A percentile compares a stretch with the other conserved stretches of the same genome.
These are phyloP conservation scores for Cladorhizidae sp. DNA, from an alignment of 37 sponge, comb jelly and placozoan genomes.

Conservation along the genomic window DNA sequence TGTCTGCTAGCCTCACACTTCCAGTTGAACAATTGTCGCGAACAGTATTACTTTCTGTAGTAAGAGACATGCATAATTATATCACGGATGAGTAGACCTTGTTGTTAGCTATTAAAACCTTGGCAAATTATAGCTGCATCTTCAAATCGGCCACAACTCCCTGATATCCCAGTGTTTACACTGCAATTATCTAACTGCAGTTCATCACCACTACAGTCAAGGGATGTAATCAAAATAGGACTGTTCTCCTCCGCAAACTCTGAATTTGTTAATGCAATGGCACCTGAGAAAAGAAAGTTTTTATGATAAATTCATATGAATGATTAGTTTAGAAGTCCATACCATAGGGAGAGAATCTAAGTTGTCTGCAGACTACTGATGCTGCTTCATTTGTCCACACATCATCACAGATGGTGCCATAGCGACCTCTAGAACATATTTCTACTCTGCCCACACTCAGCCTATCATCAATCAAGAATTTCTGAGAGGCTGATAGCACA, in stretches of 20 bases:
- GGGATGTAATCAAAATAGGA: neutral
- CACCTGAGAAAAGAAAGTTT: neutral
- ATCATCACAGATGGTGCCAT: conserved; percentile 36
- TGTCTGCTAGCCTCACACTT: conserved; percentile 20
- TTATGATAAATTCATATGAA: neutral
- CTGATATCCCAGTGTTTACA: neutral
- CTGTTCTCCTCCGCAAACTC: neutral
- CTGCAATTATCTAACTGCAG: neutral
- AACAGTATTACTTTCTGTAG: neutral
- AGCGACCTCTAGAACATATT: conserved; percentile 25
- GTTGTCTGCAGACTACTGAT: conserved; percentile 31
- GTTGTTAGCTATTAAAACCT: too few species aligned
- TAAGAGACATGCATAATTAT: too few species aligned
- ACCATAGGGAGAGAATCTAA: conserved; percentile 45
- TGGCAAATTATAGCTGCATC: conserved; percentile 40
- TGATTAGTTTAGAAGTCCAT: neutral
- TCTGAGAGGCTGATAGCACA: neutral
- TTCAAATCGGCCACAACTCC: conserved; percentile 25
- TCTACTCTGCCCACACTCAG: conserved; percentile 38
- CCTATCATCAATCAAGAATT: conserved; percentile 3
- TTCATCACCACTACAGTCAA: conserved; percentile 20
- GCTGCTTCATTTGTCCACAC: conserved; percentile 29
- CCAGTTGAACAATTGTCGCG: conserved; percentile 20
- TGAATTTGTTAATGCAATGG: neutral
- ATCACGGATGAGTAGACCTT: too few species aligned